Evolutionary conservation across 1,140 invertebrate species (phyloP).

Genomic region (Pseudomyrmex gracilis): DNA sequence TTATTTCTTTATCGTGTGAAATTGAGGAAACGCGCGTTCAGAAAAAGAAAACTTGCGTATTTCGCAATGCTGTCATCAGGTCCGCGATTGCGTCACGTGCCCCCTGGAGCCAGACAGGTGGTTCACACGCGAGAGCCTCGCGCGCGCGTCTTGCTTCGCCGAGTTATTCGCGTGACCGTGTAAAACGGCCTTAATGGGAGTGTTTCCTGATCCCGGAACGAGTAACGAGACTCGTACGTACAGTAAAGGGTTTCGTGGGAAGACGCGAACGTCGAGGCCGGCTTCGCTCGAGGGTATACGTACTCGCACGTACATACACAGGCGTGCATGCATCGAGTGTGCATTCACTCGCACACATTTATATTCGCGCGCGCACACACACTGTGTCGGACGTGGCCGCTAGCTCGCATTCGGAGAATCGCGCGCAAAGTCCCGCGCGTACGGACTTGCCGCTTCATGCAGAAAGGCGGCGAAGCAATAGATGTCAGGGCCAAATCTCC

Average conservation of each 20-base stretch:
- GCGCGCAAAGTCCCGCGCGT: conserved; percentile 39
- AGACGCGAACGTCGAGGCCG: conserved; percentile 67
- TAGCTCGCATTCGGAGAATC: conserved; percentile 40
- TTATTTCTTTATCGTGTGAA: background rate
- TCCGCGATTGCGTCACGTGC: conserved; percentile 20
- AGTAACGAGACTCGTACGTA: conserved; percentile 72
- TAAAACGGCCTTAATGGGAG: conserved; percentile 74
- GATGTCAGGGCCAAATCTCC: conserved; percentile 83
- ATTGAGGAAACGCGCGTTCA: background rate
- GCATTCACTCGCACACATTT: background rate
- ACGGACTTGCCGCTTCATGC: background rate
- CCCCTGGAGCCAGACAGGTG: conserved; percentile 25
- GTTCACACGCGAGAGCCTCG: conserved; percentile 9
- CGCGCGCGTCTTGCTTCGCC: background rate
- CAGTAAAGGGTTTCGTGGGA: conserved; percentile 70
- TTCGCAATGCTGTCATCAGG: background rate
- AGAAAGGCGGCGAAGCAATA: conserved; percentile 73
- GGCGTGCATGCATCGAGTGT: background rate
- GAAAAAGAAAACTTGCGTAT: background rate
- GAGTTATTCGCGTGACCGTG: conserved; percentile 54
- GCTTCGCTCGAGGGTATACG: conserved; percentile 63
- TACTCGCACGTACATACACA: background rate
- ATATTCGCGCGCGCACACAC: background rate
- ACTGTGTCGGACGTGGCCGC: background rate
- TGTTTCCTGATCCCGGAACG: conserved; percentile 75